These are phyloP conservation scores for Cnemophilus loriae DNA, from an alignment of 2,113 vertebrate species.

Conservation along the genomic window DNA sequence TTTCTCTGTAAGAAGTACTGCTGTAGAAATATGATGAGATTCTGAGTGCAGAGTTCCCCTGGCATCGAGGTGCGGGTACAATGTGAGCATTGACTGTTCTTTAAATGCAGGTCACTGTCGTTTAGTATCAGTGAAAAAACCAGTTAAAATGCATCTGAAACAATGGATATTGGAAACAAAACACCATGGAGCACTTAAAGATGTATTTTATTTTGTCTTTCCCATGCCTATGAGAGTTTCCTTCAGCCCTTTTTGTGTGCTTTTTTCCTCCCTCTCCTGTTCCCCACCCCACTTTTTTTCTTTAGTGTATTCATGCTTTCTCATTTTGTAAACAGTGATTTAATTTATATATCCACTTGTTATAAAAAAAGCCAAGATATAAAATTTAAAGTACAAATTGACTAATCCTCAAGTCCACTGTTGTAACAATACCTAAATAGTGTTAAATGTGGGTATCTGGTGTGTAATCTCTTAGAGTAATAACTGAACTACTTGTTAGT, in stretches of 20 bases:
- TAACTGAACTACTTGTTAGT: background rate
- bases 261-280: background rate
- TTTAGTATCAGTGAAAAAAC: background rate
- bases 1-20: background rate
- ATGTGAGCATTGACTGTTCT: background rate
- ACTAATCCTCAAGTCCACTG: background rate
- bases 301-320: background rate
- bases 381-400: background rate
- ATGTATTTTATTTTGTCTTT: background rate
- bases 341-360: background rate
- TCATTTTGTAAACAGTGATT: background rate
- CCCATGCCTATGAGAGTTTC: rapidly evolving
- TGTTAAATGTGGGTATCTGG: background rate
- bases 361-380: background rate
- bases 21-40: background rate
- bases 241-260: background rate
- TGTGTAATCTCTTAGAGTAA: background rate
- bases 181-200: background rate
- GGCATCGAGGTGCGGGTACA: rapidly evolving
- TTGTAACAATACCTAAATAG: background rate
- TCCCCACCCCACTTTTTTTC: background rate
- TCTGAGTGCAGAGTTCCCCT: background rate
- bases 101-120: rapidly evolving
- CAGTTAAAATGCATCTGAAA: background rate
- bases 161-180: background rate